Evolutionary conservation across 2,888 invertebrate species (phyloP).

Genomic region (Eupithecia tripunctaria): DNA sequence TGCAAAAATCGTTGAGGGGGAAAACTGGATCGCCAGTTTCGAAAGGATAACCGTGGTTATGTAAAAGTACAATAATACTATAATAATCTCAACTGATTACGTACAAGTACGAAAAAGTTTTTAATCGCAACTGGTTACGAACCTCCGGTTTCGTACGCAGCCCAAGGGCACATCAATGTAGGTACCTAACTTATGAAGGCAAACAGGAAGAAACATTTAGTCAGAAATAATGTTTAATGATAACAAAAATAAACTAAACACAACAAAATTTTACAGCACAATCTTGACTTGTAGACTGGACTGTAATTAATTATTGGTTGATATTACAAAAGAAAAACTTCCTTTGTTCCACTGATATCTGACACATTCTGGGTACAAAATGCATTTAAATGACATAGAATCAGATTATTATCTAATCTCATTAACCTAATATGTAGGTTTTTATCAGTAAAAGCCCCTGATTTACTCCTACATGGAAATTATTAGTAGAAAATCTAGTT

Average conservation of each 20-base stretch:
- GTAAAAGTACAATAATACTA: too few species aligned
- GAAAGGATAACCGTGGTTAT: too few species aligned
- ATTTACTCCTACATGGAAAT: not conserved
- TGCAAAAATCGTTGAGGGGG: too few species aligned
- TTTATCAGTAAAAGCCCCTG: not conserved
- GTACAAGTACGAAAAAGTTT: too few species aligned
- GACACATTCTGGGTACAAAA: not conserved
- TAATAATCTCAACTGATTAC: too few species aligned
- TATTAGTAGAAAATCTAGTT: not conserved
- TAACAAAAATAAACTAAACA: not conserved
- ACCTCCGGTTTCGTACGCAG: too few species aligned
- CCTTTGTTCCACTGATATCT: not conserved
- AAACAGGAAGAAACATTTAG: not conserved
- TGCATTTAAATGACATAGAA: conserved; percentile 5
- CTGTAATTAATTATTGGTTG: not conserved
- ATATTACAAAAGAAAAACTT: not conserved
- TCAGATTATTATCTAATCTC: not conserved
- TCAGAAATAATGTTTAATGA: not conserved
- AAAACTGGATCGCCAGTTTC: too few species aligned
- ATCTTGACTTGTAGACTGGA: conserved; percentile 2
- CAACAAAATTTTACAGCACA: not conserved
- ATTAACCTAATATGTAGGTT: not conserved
- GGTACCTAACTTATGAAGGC: not conserved
- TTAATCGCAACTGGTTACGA: too few species aligned
- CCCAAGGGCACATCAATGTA: not conserved